Evolutionary conservation across 1,140 invertebrate genomes (phyloP).

Genomic region (Achatina immaculata): DNA sequence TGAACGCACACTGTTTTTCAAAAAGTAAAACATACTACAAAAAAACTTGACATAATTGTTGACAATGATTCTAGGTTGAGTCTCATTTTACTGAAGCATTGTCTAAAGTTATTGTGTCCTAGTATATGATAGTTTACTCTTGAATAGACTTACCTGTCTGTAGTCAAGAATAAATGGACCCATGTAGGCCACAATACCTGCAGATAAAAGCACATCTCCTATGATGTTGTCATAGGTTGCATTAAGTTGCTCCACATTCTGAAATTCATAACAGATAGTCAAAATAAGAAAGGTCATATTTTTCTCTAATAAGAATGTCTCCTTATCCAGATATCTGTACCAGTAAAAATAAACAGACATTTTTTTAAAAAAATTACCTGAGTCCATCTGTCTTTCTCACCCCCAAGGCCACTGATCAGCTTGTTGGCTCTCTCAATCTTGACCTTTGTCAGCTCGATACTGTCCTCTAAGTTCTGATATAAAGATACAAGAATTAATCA

Average conservation of each 20-base stretch:
- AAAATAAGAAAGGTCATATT: neutral
- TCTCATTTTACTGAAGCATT: too few species aligned
- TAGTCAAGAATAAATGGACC: constrained; percentile 70
- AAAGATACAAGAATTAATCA: too few species aligned
- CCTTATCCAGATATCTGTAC: neutral
- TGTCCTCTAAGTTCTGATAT: constrained; percentile 67
- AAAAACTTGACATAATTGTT: too few species aligned
- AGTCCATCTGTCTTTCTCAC: constrained; percentile 71
- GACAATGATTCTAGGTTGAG: too few species aligned
- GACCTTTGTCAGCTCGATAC: constrained; percentile 69
- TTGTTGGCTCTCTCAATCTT: constrained; percentile 71
- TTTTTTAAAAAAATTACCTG: constrained; percentile 56
- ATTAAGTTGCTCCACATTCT: constrained; percentile 66
- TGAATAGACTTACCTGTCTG: constrained; percentile 68
- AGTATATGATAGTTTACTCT: too few species aligned
- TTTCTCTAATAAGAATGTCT: too few species aligned
- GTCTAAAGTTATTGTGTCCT: too few species aligned
- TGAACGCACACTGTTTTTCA: too few species aligned
- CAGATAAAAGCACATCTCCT: constrained; percentile 70
- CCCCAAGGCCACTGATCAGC: constrained; percentile 70
- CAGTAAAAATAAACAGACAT: too few species aligned
- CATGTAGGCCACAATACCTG: constrained; percentile 70
- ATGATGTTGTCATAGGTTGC: constrained; percentile 70
- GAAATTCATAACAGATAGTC: constrained; percentile 43
- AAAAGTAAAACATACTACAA: too few species aligned